Base-by-base conservation (phyloP, 2,888 invertebrate species). In the Tetragnatha montana region DNA sequence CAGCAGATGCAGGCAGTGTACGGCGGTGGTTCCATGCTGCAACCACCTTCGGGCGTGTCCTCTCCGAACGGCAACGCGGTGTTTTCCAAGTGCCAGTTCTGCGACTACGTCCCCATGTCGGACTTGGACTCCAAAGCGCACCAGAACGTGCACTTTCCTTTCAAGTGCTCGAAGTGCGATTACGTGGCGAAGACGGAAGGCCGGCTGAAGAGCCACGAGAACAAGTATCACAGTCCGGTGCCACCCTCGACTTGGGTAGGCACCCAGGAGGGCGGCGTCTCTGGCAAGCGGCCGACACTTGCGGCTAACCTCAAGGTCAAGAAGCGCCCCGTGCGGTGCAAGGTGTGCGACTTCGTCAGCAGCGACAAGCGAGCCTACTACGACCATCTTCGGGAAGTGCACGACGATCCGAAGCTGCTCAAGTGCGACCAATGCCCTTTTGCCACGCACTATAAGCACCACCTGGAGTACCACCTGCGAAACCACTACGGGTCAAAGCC, bases 391-490 rank as follows among this genome's bases (percentile, higher is more conserved):
- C 96, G 96, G 86, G 93, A 93, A 12, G 50, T 7, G 10, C 99
- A 99, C 94, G 99, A 99, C 92, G 98, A 97, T 92, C 95, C 96
- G 0, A 98, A 98, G 93, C 95, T 97, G 92, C 94, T 99, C 50
- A 96, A 96, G 91, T 99, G 99, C 93, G 96, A 96, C 6, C 96
- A 96, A 92, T 99, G 99, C 93, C 97, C 97, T 0, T 99, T 99
- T 93, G 98, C 99, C 6, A 99, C 99, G 0, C 99, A 99, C 93
- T 98, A 98, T 94, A 99, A 99, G 93, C 99, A 99, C 93, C 99
- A 99, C 92, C 94, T 99, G 90, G 99, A 99, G 93, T 99, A 99
- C 93, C 99, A 99, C 93, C 95, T 98, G 93, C 95, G 98, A 74
- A 99, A 99, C 93, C 99, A 99, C 94, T 95, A 96, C 92, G 98